Evolutionary conservation across 2,113 vertebrate species (phyloP).

Genomic region (Cinclus cinclus): DNA sequence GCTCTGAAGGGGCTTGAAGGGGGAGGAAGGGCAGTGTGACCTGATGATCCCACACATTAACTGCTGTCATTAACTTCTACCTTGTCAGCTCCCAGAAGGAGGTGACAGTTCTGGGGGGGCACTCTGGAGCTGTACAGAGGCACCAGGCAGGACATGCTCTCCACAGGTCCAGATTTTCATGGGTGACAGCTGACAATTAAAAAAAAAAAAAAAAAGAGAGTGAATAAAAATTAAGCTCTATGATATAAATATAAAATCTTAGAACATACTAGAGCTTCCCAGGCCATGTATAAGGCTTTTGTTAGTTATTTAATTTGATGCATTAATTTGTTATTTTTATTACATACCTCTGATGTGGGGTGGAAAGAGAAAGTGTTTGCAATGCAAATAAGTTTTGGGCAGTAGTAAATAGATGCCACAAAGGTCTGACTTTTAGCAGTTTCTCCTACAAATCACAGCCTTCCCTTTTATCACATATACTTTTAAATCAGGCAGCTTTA

Average conservation of each 20-base stretch:
- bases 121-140: neutral
- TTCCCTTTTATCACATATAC: neutral
- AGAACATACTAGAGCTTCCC: neutral
- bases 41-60: neutral
- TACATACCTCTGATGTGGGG: neutral
- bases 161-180: neutral
- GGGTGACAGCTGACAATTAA: neutral
- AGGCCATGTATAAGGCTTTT: neutral
- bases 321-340: neutral
- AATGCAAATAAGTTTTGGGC: neutral
- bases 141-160: neutral
- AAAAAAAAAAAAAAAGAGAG: neutral
- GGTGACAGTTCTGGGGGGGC: neutral
- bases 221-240: neutral
- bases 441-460: neutral
- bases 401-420: neutral
- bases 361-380: neutral
- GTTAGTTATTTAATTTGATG: neutral
- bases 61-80: conserved; percentile 18
- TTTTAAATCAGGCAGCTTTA: neutral
- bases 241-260: neutral
- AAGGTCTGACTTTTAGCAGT: neutral
- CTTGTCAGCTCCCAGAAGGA: neutral
- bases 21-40: conserved; percentile 14
- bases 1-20: neutral